Conservation (phyloP, 2,797 vertebrate genomes). For the Sebastes aleutianus region DNA sequence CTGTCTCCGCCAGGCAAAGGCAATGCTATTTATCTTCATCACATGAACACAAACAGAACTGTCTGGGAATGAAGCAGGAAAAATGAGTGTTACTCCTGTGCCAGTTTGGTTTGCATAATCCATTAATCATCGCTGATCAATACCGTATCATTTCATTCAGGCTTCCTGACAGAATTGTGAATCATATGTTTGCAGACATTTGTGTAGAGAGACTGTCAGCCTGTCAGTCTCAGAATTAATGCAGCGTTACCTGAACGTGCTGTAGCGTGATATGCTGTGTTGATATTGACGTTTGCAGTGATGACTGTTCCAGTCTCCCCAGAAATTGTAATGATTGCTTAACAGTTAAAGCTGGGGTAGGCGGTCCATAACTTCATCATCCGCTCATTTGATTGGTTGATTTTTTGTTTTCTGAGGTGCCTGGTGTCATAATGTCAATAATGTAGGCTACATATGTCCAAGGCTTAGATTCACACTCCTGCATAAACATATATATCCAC, state of each 20-base stretch:
- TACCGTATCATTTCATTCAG: slow-evolving; percentile 13
- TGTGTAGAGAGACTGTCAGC: background rate
- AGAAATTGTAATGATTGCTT: background rate
- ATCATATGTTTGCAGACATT: slow-evolving; percentile 13
- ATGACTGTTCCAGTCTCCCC: background rate
- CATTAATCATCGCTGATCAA: slow-evolving; percentile 50
- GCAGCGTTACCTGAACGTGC: background rate
- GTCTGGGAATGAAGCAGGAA: slow-evolving; percentile 30
- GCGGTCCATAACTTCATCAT: no score
- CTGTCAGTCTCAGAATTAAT: slow-evolving; percentile 2
- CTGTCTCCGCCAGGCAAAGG: slow-evolving; percentile 51
- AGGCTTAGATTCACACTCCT: no score
- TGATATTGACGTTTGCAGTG: background rate
- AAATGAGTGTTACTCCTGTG: slow-evolving; percentile 33
- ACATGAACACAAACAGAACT: slow-evolving; percentile 14
- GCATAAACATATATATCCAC: no score
- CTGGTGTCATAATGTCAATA: no score
- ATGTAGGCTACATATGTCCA: no score
- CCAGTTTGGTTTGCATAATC: slow-evolving; percentile 33
- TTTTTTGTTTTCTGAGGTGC: no score
- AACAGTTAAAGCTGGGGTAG: background rate
- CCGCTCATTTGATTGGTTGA: no score
- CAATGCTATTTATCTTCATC: slow-evolving; percentile 53
- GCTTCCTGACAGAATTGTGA: slow-evolving; percentile 14
- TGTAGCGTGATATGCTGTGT: background rate